A percentile compares a stretch with the other conserved stretches of the same genome.
phyloP scores from a whole-genome alignment of 2,888 invertebrate species.

The Cremastinae sp. region DNA sequence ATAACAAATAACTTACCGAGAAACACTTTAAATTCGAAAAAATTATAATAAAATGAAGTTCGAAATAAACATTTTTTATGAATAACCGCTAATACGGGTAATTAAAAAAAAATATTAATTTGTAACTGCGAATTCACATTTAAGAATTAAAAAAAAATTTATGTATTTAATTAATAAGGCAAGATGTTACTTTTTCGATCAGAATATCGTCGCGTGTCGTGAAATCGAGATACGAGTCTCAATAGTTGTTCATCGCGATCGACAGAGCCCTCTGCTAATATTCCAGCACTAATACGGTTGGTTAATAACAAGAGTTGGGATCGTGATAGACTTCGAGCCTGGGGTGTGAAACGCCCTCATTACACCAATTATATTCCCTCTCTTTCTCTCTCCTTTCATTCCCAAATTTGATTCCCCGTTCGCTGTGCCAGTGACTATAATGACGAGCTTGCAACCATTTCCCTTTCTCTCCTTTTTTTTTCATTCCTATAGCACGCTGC shows the following conservation, averaged over 20 bases:
- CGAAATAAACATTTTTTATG: too few species aligned
- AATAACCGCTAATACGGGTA: too few species aligned
- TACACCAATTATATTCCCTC: conserved; percentile 73
- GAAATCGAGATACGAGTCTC: conserved; percentile 36
- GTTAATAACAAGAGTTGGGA: conserved; percentile 11
- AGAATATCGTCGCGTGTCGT: conserved; percentile 1
- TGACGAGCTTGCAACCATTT: conserved; percentile 26
- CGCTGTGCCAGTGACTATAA: conserved; percentile 32
- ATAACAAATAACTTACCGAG: neutral
- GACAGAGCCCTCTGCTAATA: conserved; percentile 47
- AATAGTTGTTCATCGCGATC: conserved; percentile 47
- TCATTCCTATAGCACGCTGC: conserved; percentile 49
- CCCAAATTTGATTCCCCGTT: conserved; percentile 51
- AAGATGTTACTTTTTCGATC: too few species aligned
- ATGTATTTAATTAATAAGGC: too few species aligned
- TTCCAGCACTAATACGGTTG: conserved; percentile 47
- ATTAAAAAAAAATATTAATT: too few species aligned
- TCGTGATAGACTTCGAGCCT: conserved; percentile 67
- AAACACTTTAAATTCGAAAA: too few species aligned
- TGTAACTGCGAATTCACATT: too few species aligned
- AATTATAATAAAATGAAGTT: too few species aligned
- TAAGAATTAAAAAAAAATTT: too few species aligned
- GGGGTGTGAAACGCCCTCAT: conserved; percentile 75
- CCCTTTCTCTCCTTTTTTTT: conserved; percentile 42
- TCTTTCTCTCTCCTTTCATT: conserved; percentile 63